A percentile compares a stretch with the other conserved stretches of the same genome.
phyloP scores from a whole-genome alignment of 1,140 invertebrate species.

The Nephila pilipes region DNA sequence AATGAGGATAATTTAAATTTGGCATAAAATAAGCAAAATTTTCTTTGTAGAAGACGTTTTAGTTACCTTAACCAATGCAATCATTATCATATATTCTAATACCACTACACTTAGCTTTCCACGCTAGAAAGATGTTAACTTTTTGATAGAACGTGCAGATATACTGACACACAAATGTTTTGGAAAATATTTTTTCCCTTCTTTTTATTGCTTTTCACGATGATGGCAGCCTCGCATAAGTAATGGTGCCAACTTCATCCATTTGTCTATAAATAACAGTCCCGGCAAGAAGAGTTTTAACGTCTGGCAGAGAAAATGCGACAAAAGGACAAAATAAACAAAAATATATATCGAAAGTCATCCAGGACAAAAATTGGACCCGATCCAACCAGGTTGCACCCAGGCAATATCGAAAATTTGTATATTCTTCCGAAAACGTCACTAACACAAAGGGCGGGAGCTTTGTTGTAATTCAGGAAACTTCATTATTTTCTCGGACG shows the following conservation, averaged over 20 bases:
- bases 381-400: conserved; percentile 18
- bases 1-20: too few species aligned
- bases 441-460: not conserved
- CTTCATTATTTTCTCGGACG: conserved; percentile 2
- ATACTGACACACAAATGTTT: too few species aligned
- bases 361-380: conserved; percentile 24
- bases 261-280: not conserved
- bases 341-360: conserved; percentile 10
- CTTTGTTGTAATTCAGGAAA: not conserved
- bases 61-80: too few species aligned
- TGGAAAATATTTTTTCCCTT: not conserved
- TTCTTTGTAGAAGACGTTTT: too few species aligned
- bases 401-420: not conserved
- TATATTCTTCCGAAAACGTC: not conserved
- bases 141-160: too few species aligned
- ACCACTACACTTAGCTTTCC: too few species aligned
- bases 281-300: not conserved
- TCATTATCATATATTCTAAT: too few species aligned
- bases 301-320: conserved; percentile 10
- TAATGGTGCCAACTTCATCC: conserved; percentile 11
- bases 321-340: conserved; percentile 5
- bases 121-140: too few species aligned
- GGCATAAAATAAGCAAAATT: too few species aligned
- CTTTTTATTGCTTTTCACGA: not conserved
- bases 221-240: not conserved